These are phyloP conservation scores for Apostichopus japonicus DNA, from an alignment of 35 echinoderm and acorn worm genomes.

Conservation along the genomic window DNA sequence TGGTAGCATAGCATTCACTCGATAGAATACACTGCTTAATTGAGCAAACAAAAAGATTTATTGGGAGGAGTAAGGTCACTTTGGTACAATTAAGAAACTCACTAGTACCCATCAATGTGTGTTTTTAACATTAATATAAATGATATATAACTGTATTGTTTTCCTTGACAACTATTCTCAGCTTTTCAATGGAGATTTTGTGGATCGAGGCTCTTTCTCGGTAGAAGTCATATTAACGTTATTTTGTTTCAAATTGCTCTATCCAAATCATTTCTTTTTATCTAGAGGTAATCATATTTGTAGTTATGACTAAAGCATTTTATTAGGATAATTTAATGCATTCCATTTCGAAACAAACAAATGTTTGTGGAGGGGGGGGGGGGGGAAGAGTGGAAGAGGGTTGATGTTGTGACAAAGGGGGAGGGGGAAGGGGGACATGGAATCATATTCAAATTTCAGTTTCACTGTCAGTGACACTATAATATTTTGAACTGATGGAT, in stretches of 20 bases:
- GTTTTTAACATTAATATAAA: background rate
- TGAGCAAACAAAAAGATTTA: too few species aligned
- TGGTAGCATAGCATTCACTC: too few species aligned
- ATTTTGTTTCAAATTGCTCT: constrained; percentile 97
- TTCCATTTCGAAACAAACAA: background rate
- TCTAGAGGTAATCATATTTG: constrained; percentile 85
- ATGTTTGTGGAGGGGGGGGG: background rate
- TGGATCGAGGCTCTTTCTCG: constrained; percentile 98
- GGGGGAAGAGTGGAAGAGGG: too few species aligned
- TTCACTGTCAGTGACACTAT: too few species aligned
- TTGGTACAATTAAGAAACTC: too few species aligned
- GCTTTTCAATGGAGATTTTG: constrained; percentile 99
- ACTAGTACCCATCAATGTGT: too few species aligned
- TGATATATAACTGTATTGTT: background rate
- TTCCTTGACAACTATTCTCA: constrained; percentile 17
- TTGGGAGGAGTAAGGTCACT: too few species aligned
- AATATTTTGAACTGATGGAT: too few species aligned
- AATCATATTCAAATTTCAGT: too few species aligned
- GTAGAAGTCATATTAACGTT: constrained; percentile 97
- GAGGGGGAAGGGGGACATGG: too few species aligned
- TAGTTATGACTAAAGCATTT: background rate
- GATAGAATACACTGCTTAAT: too few species aligned
- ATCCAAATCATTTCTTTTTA: constrained; percentile 98
- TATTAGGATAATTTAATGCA: background rate
- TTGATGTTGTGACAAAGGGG: too few species aligned